Base-by-base conservation (phyloP, 2,888 invertebrate species). In the Cactoblastis cactorum region DNA sequence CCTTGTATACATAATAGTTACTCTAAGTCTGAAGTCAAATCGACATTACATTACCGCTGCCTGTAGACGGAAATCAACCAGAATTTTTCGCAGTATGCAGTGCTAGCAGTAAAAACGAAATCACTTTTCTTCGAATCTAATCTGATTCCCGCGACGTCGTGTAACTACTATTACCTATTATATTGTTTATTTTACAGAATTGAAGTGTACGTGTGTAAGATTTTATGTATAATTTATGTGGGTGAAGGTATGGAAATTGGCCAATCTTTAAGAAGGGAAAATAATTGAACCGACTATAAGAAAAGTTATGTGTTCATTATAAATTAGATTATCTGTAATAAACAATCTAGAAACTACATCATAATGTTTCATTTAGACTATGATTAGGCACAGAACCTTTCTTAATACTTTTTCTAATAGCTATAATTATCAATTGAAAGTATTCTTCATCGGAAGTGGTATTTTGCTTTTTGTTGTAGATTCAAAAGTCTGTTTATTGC, bases 281-380 rank as follows among this genome's bases (percentile, higher is more conserved):
- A 28, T 1, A 8, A 28, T 28, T 28, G 1, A 28, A 67, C 80
- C 83, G 83, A 71, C 84, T 85, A 15, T n/a, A n/a, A n/a, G n/a
- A n/a, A n/a, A n/a, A n/a, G n/a, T n/a, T n/a, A n/a, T n/a, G n/a
- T n/a, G n/a, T n/a, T n/a, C n/a, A n/a, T n/a, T n/a, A n/a, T 18
- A 24, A 54, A 53, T 38, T 51, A 47, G 53, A 58, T 59, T 57
- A 65, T 59, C 66, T 54, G 68, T 65, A 69, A 65, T 51, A 70
- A 67, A 69, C 63, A 55, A 63, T 53, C 53, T 58, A 24, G 52
- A 49, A 56, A 57, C 53, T 46, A 55, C 53, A 55, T 60, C 70
- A 77, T 28, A 75, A 55, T 49, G 71, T 74, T 48, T 54, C 22
- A 56, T 73, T 78, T 51, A 74, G 55, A 54, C 68, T 77, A 55